These are phyloP conservation scores for Asbolus verrucosus DNA, from an alignment of 1,140 invertebrate species.

Conservation along the genomic window DNA sequence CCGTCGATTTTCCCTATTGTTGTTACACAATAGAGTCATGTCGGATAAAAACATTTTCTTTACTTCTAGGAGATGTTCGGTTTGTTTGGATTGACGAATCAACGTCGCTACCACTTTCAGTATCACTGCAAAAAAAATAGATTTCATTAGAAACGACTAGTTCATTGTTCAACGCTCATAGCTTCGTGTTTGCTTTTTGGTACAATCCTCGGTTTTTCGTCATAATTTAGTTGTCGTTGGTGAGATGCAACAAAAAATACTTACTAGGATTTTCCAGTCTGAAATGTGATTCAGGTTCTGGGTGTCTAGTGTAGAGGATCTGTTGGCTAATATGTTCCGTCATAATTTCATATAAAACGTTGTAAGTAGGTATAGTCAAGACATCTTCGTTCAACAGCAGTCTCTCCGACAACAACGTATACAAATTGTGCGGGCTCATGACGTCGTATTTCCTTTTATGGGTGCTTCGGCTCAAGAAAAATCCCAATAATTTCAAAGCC, in stretches of 20 bases:
- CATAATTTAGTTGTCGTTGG: no score
- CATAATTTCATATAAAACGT: conserved; percentile 99
- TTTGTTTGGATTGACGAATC: conserved; percentile 95
- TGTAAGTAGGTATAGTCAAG: conserved; percentile 94
- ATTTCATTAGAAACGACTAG: no score
- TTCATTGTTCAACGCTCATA: no score
- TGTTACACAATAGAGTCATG: conserved; percentile 96
- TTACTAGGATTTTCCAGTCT: conserved; percentile 97
- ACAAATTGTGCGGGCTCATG: conserved; percentile 98
- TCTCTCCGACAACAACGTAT: conserved; percentile 94
- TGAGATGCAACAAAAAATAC: no score
- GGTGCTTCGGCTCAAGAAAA: conserved; percentile 94
- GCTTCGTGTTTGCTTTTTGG: no score
- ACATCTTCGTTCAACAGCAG: conserved; percentile 90
- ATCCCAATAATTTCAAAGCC: conserved; percentile 94
- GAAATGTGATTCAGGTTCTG: conserved; percentile 94
- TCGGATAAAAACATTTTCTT: conserved; percentile 98
- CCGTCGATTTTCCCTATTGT: conserved; percentile 95
- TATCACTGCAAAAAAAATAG: conserved; percentile 85
- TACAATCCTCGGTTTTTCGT: no score
- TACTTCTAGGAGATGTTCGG: conserved; percentile 90
- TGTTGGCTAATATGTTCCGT: conserved; percentile 97
- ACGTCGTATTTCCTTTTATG: conserved; percentile 98
- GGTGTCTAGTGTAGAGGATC: conserved; percentile 90
- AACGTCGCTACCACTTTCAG: conserved; percentile 98